Conservation (phyloP, 2,113 vertebrate genomes). For the Coreoperca whiteheadi region DNA sequence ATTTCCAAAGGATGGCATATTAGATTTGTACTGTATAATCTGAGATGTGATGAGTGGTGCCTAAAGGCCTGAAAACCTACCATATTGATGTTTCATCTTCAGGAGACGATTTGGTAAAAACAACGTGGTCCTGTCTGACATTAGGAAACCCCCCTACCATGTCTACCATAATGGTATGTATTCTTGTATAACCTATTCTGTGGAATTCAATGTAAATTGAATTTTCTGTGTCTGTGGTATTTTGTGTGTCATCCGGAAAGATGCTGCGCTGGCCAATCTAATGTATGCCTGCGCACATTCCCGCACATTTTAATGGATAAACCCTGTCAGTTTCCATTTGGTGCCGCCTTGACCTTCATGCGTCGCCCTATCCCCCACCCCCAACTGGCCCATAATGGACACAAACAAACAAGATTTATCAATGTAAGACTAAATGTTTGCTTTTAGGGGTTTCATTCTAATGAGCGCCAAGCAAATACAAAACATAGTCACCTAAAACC, state of each 20-base stretch:
- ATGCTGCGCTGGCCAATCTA: too few relatives aligned
- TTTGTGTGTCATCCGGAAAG: too few relatives aligned
- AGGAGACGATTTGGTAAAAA: slow-evolving; percentile 93
- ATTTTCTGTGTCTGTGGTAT: neutral
- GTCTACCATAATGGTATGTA: slow-evolving; percentile 88
- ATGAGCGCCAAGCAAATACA: neutral
- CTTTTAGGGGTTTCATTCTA: too few relatives aligned
- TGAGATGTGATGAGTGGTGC: neutral
- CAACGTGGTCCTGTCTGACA: slow-evolving; percentile 94
- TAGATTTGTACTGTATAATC: neutral
- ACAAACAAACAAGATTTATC: too few relatives aligned
- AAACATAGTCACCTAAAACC: slow-evolving; percentile 4
- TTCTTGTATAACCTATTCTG: neutral
- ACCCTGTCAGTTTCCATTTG: too few relatives aligned
- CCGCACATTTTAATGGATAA: too few relatives aligned
- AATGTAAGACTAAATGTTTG: too few relatives aligned
- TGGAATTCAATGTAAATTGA: neutral
- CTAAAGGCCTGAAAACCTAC: neutral
- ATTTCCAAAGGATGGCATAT: neutral
- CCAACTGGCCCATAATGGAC: too few relatives aligned
- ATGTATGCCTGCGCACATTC: too few relatives aligned
- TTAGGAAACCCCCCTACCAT: slow-evolving; percentile 88
- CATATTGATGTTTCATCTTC: slow-evolving; percentile 15
- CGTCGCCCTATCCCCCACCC: too few relatives aligned
- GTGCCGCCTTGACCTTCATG: too few relatives aligned